Conservation (phyloP, 2,797 vertebrate genomes). For the Sciaenops ocellatus region DNA sequence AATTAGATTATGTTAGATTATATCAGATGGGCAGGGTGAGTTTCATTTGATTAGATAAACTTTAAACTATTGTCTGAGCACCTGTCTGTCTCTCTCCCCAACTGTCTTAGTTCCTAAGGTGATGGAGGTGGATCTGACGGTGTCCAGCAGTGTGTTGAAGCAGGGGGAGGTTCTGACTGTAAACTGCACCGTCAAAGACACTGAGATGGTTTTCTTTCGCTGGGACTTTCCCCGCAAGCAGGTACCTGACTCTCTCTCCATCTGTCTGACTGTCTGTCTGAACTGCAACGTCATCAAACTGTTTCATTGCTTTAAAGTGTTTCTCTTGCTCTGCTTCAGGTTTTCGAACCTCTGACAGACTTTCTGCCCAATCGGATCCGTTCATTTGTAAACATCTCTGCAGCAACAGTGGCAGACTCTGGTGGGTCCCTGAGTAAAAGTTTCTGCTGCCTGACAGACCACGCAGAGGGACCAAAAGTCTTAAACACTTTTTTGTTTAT, state of each 20-base stretch:
- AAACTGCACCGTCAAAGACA: slow-evolving; percentile 88
- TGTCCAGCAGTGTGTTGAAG: slow-evolving; percentile 85
- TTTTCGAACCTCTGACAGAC: slow-evolving; percentile 85
- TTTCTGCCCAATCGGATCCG: slow-evolving; percentile 84
- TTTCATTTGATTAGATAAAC: not conserved
- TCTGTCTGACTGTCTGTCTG: not conserved
- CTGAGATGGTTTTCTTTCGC: slow-evolving; percentile 87
- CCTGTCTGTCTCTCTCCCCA: not conserved
- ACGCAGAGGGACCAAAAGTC: not conserved
- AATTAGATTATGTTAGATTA: not conserved
- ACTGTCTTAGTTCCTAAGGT: slow-evolving; percentile 65
- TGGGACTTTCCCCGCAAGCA: slow-evolving; percentile 90
- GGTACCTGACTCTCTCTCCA: slow-evolving; percentile 69
- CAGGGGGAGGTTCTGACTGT: slow-evolving; percentile 87
- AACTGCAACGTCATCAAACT: no score
- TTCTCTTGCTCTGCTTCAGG: slow-evolving; percentile 67
- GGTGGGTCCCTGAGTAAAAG: slow-evolving; percentile 67
- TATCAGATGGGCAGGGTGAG: not conserved
- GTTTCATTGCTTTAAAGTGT: not conserved
- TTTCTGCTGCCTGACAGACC: not conserved
- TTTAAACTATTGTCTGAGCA: not conserved
- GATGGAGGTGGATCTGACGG: slow-evolving; percentile 83
- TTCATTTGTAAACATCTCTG: slow-evolving; percentile 88
- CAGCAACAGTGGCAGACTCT: slow-evolving; percentile 82
- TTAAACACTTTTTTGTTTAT: not conserved